Base-by-base conservation (phyloP, 2,888 invertebrate genomes). In the Clepsis dumicolana region DNA sequence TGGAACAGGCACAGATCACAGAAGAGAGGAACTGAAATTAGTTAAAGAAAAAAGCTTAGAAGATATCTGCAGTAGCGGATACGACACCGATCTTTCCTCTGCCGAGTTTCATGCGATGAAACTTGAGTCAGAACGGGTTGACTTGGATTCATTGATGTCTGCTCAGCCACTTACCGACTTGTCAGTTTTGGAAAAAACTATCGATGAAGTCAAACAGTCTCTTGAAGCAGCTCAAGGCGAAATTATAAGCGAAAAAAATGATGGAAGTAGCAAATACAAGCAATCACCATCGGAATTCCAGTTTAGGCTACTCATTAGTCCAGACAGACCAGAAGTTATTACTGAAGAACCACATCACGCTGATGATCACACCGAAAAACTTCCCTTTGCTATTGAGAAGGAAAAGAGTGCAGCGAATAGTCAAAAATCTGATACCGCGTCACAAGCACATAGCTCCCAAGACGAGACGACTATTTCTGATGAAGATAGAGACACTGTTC, bases 271-370 rank as follows among this genome's bases (percentile, higher is more conserved):
- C 60, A 95, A 95, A 80, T 95, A 95, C 74, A 96, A 96, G 77
- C 95, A 96, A 74, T 96, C 96, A 0, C 96, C 96, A 3, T 96
- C 96, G 1, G 96, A 96, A 82, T 96, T 96, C 78, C 96, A 96
- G 79, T 96, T 96, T 65, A 96, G 95, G 84, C 86, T 95, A 24
- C 83, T 95, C 35, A 91, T 94, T 38, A 94, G 94, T 72, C 94
- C 94, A 1, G 94, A 94, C 32, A 85, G 87, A 74, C 94, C 94
- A 18, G 95, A 95, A 85, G 94, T 94, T 18, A 95, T 95, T 53
- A 94, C 93, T 48, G 95, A 95, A 81, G 95, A 95, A 80, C 87
- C 95, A 56, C 91, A 94, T 24, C 90, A 93, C 73, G 82, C 86
- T 2, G 89, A 91, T 62, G 91, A 94, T 50, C 88, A 92, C 18